Conservation (phyloP, 2,113 vertebrate species). For the Malurus elegans region DNA sequence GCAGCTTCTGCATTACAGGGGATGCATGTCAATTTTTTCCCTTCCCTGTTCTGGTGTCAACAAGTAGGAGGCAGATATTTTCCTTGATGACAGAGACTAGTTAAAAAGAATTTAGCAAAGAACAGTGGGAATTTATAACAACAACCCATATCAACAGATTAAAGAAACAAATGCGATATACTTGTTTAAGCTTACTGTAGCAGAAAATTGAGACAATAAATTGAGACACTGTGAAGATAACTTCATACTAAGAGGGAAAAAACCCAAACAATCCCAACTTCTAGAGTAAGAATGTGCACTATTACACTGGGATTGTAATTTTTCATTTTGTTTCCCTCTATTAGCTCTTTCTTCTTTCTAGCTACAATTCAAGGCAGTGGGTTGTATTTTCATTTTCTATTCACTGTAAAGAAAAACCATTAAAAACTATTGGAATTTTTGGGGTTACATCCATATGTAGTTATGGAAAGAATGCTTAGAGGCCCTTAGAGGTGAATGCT, state of each 20-base stretch:
- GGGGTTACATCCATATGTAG: neutral
- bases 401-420: neutral
- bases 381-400: neutral
- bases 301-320: slow-evolving; percentile 12
- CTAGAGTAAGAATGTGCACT: neutral
- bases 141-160: neutral
- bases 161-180: slow-evolving; percentile 41
- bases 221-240: slow-evolving; percentile 23
- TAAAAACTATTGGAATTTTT: neutral
- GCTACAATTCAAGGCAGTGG: neutral
- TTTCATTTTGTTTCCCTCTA: neutral
- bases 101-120: slow-evolving; percentile 20
- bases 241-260: neutral
- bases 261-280: neutral
- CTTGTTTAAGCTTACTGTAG: slow-evolving; percentile 44
- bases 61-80: slow-evolving; percentile 28
- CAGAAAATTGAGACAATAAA: slow-evolving; percentile 26
- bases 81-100: neutral
- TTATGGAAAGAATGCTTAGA: neutral
- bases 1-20: neutral
- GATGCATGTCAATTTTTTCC: neutral
- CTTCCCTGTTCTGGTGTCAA: neutral
- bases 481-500: neutral
- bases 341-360: neutral
- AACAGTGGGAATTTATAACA: slow-evolving; percentile 19